Evolutionary conservation across 1,140 invertebrate species (phyloP).

Genomic region (Saccostrea glomerata): DNA sequence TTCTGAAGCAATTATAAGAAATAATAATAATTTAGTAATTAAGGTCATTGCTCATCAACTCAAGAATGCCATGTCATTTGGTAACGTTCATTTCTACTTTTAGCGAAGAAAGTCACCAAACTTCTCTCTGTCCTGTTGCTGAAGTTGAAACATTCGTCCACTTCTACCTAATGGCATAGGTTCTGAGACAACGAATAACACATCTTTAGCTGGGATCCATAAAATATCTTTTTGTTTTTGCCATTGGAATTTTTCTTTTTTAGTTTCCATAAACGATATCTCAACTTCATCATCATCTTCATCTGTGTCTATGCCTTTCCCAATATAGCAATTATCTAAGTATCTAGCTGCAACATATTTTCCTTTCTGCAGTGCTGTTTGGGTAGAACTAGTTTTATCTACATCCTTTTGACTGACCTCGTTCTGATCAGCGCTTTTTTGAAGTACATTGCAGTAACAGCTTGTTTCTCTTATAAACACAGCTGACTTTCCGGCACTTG

Average conservation of each 20-base stretch:
- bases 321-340: constrained; percentile 8
- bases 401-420: background rate
- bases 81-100: too few relatives aligned
- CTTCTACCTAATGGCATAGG: too few relatives aligned
- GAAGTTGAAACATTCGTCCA: too few relatives aligned
- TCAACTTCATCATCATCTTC: constrained; percentile 11
- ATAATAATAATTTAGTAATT: too few relatives aligned
- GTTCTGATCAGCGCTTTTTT: background rate
- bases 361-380: background rate
- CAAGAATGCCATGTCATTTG: too few relatives aligned
- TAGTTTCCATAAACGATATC: constrained; percentile 21
- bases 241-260: background rate
- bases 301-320: constrained; percentile 11
- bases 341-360: background rate
- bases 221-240: background rate
- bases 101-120: too few relatives aligned
- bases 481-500: background rate
- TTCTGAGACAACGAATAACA: too few relatives aligned
- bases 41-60: too few relatives aligned
- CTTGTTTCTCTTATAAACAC: constrained; percentile 34
- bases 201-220: too few relatives aligned
- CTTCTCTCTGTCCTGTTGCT: too few relatives aligned
- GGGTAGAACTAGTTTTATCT: background rate
- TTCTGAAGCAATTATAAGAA: too few relatives aligned
- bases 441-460: background rate